phyloP scores from a whole-genome alignment of 2,113 vertebrate genomes.

The Jaculus jaculus region DNA sequence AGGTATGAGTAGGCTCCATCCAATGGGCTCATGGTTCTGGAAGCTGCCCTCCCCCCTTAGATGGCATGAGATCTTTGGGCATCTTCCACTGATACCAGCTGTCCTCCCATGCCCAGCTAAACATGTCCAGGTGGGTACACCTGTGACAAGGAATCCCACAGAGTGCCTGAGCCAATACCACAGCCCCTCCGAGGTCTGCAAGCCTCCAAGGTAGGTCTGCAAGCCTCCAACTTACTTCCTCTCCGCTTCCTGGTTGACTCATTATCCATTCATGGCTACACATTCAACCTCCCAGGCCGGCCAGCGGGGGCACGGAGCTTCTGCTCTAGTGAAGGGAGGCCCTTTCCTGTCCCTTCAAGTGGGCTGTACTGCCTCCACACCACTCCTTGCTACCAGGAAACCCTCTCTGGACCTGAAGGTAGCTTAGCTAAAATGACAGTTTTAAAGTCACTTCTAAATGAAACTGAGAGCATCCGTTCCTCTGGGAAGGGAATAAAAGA shows the following conservation, averaged over 20 bases:
- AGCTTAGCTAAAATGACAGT: neutral
- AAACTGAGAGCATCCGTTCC: neutral
- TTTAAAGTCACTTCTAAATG: neutral
- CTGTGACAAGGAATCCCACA: rapidly evolving
- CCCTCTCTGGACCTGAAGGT: too few species aligned
- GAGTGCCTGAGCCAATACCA: neutral
- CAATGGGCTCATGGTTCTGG: neutral
- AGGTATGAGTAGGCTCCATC: neutral
- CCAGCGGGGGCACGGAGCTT: neutral
- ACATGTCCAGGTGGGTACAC: neutral
- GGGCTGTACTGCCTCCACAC: neutral
- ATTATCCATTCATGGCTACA: rapidly evolving
- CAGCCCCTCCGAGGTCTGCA: rapidly evolving
- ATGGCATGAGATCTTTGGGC: neutral
- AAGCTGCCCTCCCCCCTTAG: neutral
- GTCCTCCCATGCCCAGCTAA: neutral
- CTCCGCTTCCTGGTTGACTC: neutral
- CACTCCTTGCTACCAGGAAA: neutral
- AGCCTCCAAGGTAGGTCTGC: neutral
- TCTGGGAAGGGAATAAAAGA: neutral
- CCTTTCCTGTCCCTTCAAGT: neutral
- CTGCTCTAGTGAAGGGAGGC: neutral
- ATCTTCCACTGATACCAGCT: neutral
- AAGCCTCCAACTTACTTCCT: neutral
- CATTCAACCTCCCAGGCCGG: neutral